Percentiles rank a stretch among this genome's conserved stretches.
These are phyloP conservation scores for Gyps fulvus DNA, from an alignment of 2,113 vertebrate species.

Conservation along the genomic window DNA sequence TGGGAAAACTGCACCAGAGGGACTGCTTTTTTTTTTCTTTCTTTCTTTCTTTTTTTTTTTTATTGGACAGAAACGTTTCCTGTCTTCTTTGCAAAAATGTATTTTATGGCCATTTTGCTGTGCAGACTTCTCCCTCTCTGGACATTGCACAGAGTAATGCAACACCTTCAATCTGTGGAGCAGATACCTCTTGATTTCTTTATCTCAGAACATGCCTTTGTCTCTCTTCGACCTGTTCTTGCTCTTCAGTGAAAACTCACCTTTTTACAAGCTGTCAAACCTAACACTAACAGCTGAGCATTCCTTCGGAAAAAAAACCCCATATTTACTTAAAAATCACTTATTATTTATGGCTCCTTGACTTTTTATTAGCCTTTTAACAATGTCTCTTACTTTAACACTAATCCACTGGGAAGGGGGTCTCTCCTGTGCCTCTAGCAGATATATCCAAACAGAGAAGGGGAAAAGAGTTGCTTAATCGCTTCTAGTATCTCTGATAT, in stretches of 20 bases:
- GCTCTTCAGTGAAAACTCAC: conserved; percentile 51
- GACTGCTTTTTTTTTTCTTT: background rate
- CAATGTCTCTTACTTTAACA: conserved; percentile 66
- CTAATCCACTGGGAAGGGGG: conserved; percentile 51
- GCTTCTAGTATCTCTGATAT: background rate
- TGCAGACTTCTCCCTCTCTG: conserved; percentile 54
- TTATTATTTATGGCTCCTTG: conserved; percentile 69
- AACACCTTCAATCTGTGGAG: conserved; percentile 63
- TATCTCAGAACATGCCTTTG: conserved; percentile 57
- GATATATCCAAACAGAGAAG: conserved; percentile 9
- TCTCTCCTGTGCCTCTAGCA: conserved; percentile 49
- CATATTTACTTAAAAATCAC: conserved; percentile 72
- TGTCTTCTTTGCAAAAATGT: conserved; percentile 68
- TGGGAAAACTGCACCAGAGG: conserved; percentile 60
- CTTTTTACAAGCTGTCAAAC: conserved; percentile 71
- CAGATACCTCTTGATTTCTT: conserved; percentile 50
- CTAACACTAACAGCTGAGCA: conserved; percentile 58
- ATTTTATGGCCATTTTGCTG: conserved; percentile 68
- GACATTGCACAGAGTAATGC: conserved; percentile 22
- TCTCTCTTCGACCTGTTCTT: conserved; percentile 44
- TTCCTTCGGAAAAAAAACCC: background rate
- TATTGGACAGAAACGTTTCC: conserved; percentile 64
- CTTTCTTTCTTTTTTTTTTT: background rate
- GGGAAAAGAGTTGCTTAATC: background rate
- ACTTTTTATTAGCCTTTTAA: conserved; percentile 75